These are phyloP conservation scores for Rhopilema esculentum DNA, from an alignment of 30 jellyfish, hydroid and myxozoan genomes.

Conservation along the genomic window DNA sequence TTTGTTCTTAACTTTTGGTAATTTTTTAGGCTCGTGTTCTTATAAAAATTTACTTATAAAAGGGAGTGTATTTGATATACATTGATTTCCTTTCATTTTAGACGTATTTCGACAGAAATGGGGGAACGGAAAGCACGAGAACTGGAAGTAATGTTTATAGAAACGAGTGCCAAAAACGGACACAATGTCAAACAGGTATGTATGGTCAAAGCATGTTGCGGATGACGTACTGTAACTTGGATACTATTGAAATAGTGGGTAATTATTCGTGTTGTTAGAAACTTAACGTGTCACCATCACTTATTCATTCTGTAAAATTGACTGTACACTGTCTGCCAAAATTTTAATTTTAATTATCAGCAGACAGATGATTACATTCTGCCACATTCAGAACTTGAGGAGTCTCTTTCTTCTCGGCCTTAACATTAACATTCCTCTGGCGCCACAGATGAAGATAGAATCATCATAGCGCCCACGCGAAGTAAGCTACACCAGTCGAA, in stretches of 20 bases:
- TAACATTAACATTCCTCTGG: not conserved
- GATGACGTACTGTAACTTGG: not conserved
- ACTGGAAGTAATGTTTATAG: slow-evolving; percentile 86
- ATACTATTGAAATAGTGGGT: not conserved
- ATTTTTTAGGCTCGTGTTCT: too few species aligned
- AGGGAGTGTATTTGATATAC: too few species aligned
- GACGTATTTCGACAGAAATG: slow-evolving; percentile 93
- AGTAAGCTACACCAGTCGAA: too few species aligned
- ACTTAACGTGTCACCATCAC: not conserved
- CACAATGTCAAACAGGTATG: slow-evolving; percentile 92
- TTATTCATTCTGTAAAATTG: not conserved
- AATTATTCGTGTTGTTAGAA: not conserved
- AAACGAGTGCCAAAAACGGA: slow-evolving; percentile 95
- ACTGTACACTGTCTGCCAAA: not conserved
- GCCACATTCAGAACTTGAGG: not conserved
- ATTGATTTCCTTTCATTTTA: slow-evolving; percentile 18
- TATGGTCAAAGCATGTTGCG: not conserved
- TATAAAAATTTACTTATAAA: too few species aligned
- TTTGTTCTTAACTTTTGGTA: too few species aligned
- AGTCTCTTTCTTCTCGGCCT: not conserved
- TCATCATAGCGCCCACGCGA: not conserved
- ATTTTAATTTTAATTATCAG: not conserved
- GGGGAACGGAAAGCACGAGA: slow-evolving; percentile 92
- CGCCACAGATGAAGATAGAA: not conserved
- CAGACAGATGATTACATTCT: not conserved